Evolutionary conservation across 2,113 vertebrate genomes (phyloP), one percentile per base, ranked within the genome.

Genomic region (Oryzias javanicus): DNA sequence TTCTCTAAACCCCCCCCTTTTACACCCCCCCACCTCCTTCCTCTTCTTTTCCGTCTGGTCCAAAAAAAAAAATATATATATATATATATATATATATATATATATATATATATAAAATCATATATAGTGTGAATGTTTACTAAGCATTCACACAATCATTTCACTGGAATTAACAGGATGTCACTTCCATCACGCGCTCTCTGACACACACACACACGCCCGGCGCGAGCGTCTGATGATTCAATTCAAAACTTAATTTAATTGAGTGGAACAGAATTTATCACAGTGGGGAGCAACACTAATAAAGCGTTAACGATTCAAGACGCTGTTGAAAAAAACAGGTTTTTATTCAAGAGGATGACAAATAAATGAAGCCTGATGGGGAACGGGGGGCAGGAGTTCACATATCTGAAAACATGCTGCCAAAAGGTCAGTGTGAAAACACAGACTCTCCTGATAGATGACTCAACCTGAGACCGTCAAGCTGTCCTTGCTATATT

Each of bases 381-480:
- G 57, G 18, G 62, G 46, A 60, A 42, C 67, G 57, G 15, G 42
- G 27, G 7, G 51, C 40, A 19, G 54, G 59, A 52, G 59, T 60
- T 72, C 63, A 76, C 73, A 18, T 50, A 58, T 79, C 41, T 69
- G 54, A 72, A 68, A 80, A 68, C 44, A 35, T 71, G 72, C 42
- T 73, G 62, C 51, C 4, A 56, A 81, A 81, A 86, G 83, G 79
- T 82, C 79, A 81, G 62, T 0, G 6, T 40, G 72, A 74, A 69
- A 79, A 85, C 69, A 68, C 70, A 72, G 22, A 70, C 79, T 79
- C 64, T 80, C 62, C 67, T 77, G 86, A 84, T 72, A 55, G 72
- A 84, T 81, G 86, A 86, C 54, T 84, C 79, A 85, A n/a, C 74
- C 67, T 12, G 15, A 67, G 77, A 72, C 72, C 54, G 4, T 5